Conservation (phyloP, 2,888 invertebrate genomes). For the Drosophila multiciliata region DNA sequence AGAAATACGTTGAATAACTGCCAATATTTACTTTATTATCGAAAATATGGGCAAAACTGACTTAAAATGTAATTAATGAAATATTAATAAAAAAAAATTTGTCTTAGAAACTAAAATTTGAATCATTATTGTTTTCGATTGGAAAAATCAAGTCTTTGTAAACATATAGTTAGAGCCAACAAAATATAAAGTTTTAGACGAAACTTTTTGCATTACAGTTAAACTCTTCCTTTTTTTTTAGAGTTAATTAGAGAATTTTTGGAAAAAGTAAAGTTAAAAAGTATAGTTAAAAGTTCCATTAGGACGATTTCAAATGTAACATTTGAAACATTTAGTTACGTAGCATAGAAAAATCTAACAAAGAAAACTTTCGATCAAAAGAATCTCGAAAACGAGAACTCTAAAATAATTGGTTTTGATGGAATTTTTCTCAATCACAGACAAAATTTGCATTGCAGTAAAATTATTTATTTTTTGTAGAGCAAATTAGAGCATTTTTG, state of each 20-base stretch:
- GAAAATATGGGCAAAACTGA: neutral
- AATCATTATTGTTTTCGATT: neutral
- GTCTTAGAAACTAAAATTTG: neutral
- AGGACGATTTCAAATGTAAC: neutral
- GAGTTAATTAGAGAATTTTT: neutral
- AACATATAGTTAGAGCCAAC: neutral
- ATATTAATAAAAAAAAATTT: neutral
- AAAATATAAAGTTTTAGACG: conserved; percentile 9
- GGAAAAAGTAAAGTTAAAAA: neutral
- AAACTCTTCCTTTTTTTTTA: neutral
- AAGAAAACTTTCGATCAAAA: conserved; percentile 7
- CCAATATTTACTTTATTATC: neutral
- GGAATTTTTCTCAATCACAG: conserved; percentile 70
- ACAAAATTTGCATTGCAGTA: conserved; percentile 45
- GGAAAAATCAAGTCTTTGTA: neutral
- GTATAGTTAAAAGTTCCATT: neutral
- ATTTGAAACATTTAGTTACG: conserved; percentile 4
- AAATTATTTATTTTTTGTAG: neutral
- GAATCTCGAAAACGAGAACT: conserved; percentile 9
- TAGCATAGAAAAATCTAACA: neutral
- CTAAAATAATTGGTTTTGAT: conserved; percentile 51
- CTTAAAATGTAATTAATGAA: neutral
- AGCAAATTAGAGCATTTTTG: neutral
- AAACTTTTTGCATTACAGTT: neutral
- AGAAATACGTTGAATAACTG: neutral